phyloP scores from a whole-genome alignment of 2,797 vertebrate species.

The Diceros bicornis region DNA sequence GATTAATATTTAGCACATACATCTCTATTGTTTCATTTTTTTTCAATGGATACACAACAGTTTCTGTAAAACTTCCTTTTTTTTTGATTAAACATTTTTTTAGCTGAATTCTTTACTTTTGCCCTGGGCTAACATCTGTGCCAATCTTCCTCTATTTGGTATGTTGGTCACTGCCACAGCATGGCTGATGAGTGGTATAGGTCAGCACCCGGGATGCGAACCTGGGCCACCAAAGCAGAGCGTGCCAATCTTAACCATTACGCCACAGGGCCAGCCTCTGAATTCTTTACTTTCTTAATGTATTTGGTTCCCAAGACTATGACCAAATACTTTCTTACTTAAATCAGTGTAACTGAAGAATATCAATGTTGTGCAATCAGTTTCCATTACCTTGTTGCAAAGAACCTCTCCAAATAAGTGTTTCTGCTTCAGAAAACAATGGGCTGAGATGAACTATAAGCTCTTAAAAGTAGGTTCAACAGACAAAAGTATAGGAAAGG shows the following conservation, averaged over 20 bases:
- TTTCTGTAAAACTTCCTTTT: background rate
- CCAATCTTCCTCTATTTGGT: no score
- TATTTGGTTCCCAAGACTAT: background rate
- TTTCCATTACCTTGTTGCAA: constrained; percentile 14
- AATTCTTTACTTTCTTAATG: background rate
- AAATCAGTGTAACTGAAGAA: background rate
- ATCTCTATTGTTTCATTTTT: background rate
- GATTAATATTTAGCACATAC: background rate
- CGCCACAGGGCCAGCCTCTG: no score
- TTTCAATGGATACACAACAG: background rate
- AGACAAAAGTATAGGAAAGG: constrained; percentile 34
- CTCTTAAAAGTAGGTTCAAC: constrained; percentile 5
- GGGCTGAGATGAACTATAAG: background rate
- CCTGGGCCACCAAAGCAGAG: no score
- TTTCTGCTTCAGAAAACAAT: constrained; percentile 8
- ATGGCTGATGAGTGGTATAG: no score
- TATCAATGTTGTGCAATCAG: background rate
- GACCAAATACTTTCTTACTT: background rate
- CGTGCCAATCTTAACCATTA: no score
- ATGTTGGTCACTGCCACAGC: no score
- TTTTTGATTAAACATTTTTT: constrained; percentile 26
- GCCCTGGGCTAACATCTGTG: no score
- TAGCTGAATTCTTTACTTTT: background rate
- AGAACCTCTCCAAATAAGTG: background rate
- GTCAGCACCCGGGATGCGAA: no score